phyloP scores from a whole-genome alignment of 2,113 vertebrate genomes.

The Ciconia stormi region DNA sequence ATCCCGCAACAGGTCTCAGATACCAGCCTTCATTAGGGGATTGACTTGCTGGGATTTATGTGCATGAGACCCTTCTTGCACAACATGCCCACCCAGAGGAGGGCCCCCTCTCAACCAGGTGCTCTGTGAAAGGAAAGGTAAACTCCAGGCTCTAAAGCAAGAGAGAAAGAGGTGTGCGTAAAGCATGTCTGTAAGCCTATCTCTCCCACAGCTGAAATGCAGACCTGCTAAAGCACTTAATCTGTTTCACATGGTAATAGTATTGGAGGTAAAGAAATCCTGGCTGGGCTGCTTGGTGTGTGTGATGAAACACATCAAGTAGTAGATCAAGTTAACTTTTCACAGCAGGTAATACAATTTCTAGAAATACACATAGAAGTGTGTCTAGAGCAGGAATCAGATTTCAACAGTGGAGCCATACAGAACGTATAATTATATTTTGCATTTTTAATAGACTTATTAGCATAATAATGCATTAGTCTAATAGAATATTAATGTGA shows the following conservation, averaged over 20 bases:
- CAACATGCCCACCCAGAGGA: background rate
- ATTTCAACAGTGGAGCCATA: constrained; percentile 41
- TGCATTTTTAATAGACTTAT: constrained; percentile 70
- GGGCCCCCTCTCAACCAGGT: background rate
- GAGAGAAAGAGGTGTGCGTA: fast-evolving
- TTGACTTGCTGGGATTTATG: fast-evolving
- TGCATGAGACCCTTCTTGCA: background rate
- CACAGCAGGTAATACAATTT: constrained; percentile 22
- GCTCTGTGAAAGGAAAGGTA: background rate
- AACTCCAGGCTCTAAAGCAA: background rate
- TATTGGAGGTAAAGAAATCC: background rate
- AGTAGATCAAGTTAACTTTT: constrained; percentile 35
- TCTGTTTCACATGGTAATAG: background rate
- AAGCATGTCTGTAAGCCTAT: background rate
- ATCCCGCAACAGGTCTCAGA: background rate
- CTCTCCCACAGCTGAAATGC: background rate
- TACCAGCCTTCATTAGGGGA: fast-evolving
- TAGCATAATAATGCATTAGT: constrained; percentile 67
- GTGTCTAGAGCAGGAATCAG: constrained; percentile 30
- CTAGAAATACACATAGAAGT: constrained; percentile 18
- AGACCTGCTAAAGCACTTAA: background rate
- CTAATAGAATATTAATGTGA: constrained; percentile 71
- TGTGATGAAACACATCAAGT: background rate
- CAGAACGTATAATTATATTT: constrained; percentile 64
- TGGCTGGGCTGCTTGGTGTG: background rate